Evolutionary conservation across 2,113 vertebrate species (phyloP).

Genomic region (Crotalus horridus): DNA sequence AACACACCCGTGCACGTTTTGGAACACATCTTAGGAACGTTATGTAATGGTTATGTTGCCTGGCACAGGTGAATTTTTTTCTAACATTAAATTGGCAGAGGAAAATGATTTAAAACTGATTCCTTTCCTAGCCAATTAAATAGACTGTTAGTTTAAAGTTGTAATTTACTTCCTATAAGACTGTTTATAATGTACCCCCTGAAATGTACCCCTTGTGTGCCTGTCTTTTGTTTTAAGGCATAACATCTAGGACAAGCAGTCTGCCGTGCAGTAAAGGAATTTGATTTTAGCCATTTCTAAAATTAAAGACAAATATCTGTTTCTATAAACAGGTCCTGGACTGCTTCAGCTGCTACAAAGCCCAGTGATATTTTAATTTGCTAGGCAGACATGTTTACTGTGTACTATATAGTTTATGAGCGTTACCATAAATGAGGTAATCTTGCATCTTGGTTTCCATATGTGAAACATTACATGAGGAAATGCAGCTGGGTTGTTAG

Average conservation of each 20-base stretch:
- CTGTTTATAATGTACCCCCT: conserved; percentile 67
- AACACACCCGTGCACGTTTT: conserved; percentile 29
- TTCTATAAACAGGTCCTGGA: conserved; percentile 73
- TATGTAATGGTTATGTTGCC: conserved; percentile 44
- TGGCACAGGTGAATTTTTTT: conserved; percentile 60
- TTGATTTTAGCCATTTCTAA: conserved; percentile 61
- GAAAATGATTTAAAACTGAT: conserved; percentile 61
- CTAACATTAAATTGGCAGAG: conserved; percentile 61
- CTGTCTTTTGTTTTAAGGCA: conserved; percentile 68
- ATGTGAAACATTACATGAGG: conserved; percentile 82
- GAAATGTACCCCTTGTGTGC: conserved; percentile 55
- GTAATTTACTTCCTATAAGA: conserved; percentile 63
- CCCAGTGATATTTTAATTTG: conserved; percentile 81
- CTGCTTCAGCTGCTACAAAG: conserved; percentile 77
- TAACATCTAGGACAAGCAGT: conserved; percentile 60
- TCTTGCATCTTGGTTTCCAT: conserved; percentile 73
- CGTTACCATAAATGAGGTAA: conserved; percentile 81
- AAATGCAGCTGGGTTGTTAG: conserved; percentile 72
- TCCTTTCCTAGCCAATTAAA: conserved; percentile 55
- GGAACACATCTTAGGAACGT: conserved; percentile 45
- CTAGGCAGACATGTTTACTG: conserved; percentile 87
- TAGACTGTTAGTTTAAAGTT: conserved; percentile 59
- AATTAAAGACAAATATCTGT: conserved; percentile 72
- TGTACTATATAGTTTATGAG: conserved; percentile 83
- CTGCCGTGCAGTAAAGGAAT: conserved; percentile 61